Base-by-base conservation (phyloP, 2,113 vertebrate genomes). In the Tapirus terrestris region DNA sequence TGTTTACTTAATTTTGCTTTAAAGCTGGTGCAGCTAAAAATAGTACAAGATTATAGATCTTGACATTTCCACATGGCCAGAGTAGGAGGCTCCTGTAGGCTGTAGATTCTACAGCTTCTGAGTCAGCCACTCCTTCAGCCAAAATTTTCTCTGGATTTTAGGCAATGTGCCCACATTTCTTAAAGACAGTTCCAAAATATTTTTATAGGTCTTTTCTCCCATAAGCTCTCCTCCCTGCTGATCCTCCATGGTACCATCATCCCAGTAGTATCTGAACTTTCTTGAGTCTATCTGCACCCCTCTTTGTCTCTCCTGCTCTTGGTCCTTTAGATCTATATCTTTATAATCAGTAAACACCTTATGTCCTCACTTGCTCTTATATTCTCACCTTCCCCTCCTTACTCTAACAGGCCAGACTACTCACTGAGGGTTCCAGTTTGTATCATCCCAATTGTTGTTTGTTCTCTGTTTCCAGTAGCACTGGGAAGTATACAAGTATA, bases 1-100 rank as follows among this genome's bases (percentile, higher is more conserved):
- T 83, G 39, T 39, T 84, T 73, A 79, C 29, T 91, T 95, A 65
- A 95, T 65, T 96, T 92, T 92, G 43, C 72, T 94, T 86, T 87
- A 53, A 91, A 88, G 56, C 8, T 87, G 43, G 23, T 67, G 33
- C 17, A 80, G 36, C 70, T 97, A 94, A 80, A 97, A 94, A 73
- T 95, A 94, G 76, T 91, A 3, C 65, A 84, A 79, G 76, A 91
- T 95, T 91, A 88, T 73, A 91, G 86, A 94, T 48, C 93, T 83
- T 91, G 39, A 33, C 63, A 67, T 88, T 95, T 93, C 14, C 84
- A 53, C 18, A 53, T 33, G 70, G 70, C 72, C 82, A 67, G 39
- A 61, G 87, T 84, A 73, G 91, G 93, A 91, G 91, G 39, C 4
- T 51, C 68, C 45, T 73, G 63, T 87, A 65, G 90, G 86, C 61